Base-by-base conservation (phyloP, 2,113 vertebrate genomes). In the Sapajus apella region DNA sequence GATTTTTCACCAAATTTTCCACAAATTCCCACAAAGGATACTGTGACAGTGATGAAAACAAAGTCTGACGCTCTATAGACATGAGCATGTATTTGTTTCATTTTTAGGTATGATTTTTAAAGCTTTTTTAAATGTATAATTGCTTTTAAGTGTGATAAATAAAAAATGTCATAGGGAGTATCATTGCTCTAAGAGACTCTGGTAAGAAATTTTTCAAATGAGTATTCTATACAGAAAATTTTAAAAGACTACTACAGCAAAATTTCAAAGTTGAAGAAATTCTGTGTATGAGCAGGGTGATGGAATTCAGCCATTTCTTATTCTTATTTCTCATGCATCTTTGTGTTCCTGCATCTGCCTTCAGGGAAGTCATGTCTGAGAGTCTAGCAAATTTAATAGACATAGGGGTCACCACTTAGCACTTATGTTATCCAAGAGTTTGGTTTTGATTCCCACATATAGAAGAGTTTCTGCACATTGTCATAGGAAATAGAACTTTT, bases 141-240 rank as follows among this genome's bases (percentile, higher is more conserved):
- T 92, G 35, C 18, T 92, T 92, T 80, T 91, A 90, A 55, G 37
- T 61, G 47, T 55, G 58, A 85, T 47, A 47, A 47, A 47, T 47
- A 47, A 47, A 47, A 47, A 47, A 47, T 47, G 8, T 81, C 52
- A 55, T 25, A 76, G 21, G 25, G 14, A 82, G 94, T 91, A 18
- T 68, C 52, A 77, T 47, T 97, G 58, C 45, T 91, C 40, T 84
- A 21, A 90, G 83, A 86, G 68, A 91, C 25, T 66, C 11, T 55
- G 35, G 58, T 70, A 77, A 92, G 30, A 47, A 90, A 81, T 79
- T 94, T 84, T 66, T 84, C 32, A 96, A 94, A 11, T 61, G 21
- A 76, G 2, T 84, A 23, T 87, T 85, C 25, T 37, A 11, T 87
- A 87, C 12, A 47, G 76, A 83, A 82, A 79, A 87, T 35, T 66